These are phyloP conservation scores for Aphidius ervi DNA, from an alignment of 1,140 invertebrate species.

Conservation along the genomic window DNA sequence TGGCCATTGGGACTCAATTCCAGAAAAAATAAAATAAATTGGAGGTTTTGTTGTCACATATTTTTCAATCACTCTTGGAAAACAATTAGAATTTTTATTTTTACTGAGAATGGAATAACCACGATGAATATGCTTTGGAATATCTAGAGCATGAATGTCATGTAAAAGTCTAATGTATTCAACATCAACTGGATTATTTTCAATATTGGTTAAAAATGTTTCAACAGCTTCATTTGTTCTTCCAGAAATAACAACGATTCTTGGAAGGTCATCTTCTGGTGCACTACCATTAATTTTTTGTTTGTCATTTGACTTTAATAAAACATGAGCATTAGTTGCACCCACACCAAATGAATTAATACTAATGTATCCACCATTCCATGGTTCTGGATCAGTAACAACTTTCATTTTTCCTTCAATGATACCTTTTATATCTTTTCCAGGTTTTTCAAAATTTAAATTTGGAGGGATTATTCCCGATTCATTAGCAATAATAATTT, in stretches of 20 bases:
- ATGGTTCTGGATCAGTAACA: conserved; percentile 60
- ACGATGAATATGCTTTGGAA: conserved; percentile 59
- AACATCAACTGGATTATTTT: conserved; percentile 54
- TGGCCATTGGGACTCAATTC: conserved; percentile 86
- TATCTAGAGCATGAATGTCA: conserved; percentile 53
- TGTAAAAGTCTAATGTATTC: conserved; percentile 57
- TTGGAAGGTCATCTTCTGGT: conserved; percentile 54
- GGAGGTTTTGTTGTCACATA: conserved; percentile 62
- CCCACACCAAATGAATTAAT: conserved; percentile 65
- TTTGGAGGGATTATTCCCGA: conserved; percentile 66
- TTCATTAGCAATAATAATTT: conserved; percentile 71
- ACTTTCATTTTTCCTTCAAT: conserved; percentile 62
- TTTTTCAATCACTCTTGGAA: conserved; percentile 54
- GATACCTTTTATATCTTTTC: conserved; percentile 64
- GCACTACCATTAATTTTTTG: conserved; percentile 52
- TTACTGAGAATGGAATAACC: conserved; percentile 55
- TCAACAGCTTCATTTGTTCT: conserved; percentile 71
- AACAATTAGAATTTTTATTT: conserved; percentile 28
- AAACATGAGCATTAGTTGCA: conserved; percentile 63
- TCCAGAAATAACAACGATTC: conserved; percentile 62
- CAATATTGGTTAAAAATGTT: conserved; percentile 60
- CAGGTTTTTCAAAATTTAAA: conserved; percentile 66
- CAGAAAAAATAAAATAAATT: conserved; percentile 87
- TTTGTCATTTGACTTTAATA: conserved; percentile 59
- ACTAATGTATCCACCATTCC: conserved; percentile 58